Evolutionary conservation across 1,140 invertebrate species (phyloP).

Genomic region (Homalodisca vitripennis): DNA sequence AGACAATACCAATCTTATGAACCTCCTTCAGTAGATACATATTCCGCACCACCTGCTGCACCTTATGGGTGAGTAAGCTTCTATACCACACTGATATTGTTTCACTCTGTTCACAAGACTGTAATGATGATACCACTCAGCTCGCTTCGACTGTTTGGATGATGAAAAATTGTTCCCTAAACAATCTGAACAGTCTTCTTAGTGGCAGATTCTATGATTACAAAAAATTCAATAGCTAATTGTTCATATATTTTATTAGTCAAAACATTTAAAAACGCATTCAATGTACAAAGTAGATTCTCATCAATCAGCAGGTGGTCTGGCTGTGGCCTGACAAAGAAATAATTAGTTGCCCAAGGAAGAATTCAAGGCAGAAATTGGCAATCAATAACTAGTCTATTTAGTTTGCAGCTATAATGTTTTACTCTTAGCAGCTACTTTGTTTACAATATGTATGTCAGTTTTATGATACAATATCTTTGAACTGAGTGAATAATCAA

Average conservation of each 20-base stretch:
- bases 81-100: background rate
- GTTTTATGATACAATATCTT: too few species aligned
- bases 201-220: background rate
- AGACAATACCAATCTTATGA: conserved; percentile 24
- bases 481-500: too few species aligned
- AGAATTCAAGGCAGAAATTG: too few species aligned
- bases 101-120: background rate
- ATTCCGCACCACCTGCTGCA: background rate
- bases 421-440: too few species aligned
- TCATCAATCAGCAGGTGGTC: too few species aligned
- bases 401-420: too few species aligned
- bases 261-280: background rate
- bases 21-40: conserved; percentile 6
- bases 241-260: too few species aligned
- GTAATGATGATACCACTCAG: conserved; percentile 18
- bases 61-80: conserved; percentile 13
- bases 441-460: too few species aligned
- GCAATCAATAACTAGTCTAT: too few species aligned
- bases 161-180: conserved; percentile 16
- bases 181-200: background rate
- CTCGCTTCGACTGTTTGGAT: conserved; percentile 20
- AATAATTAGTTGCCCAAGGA: too few species aligned
- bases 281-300: background rate
- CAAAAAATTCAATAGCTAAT: too few species aligned
- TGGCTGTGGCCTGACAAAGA: too few species aligned